Base-by-base conservation (phyloP, 2,113 vertebrate species). In the Mesocricetus auratus region DNA sequence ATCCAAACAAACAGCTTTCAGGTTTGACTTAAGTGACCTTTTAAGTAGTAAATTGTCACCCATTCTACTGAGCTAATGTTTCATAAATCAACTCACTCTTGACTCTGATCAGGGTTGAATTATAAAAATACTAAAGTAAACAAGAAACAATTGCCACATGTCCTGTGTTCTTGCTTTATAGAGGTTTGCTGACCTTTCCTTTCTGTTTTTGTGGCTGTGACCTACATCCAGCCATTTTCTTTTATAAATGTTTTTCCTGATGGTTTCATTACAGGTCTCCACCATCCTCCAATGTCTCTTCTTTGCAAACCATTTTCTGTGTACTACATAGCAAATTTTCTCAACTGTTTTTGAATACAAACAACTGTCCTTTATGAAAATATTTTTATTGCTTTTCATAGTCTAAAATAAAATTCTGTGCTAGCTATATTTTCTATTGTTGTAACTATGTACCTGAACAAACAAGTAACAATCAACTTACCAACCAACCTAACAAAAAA, bases 41-140 rank as follows among this genome's bases (percentile, higher is more conserved):
- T 95, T 96, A 97, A 96, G 94, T 94, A 86, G 82, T 29, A 94
- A 97, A 94, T 93, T 97, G 82, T 97, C 95, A 97, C 81, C 94
- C 68, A 71, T 94, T 95, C 94, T 91, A 89, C 66, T 82, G n/a
- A 92, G 81, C 85, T 95, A 91, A 95, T 92, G 73, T 94, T 97
- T 97, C 89, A 95, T 36, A 94, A 73, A 94, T 87, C 16, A 89
- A 89, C 73, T 93, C 82, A 92, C 36, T 79, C 62, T 53, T 95
- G 53, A 94, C 68, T 94, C 39, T 92, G n/a, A 96, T 95, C 62
- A 91, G 33, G 91, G 26, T 33, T 93, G 81, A 97, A 94, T 95
- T 62, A 79, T 56, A 86, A 56, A 95, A 92, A 33, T 53, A 83
- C 36, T 66, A 39, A 97, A 90, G 39, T 86, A 88, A 97, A 56